A percentile compares a stretch with the other conserved stretches of the same genome.
These are phyloP conservation scores for Tribolium madens DNA, from an alignment of 1,140 invertebrate genomes.

Conservation along the genomic window DNA sequence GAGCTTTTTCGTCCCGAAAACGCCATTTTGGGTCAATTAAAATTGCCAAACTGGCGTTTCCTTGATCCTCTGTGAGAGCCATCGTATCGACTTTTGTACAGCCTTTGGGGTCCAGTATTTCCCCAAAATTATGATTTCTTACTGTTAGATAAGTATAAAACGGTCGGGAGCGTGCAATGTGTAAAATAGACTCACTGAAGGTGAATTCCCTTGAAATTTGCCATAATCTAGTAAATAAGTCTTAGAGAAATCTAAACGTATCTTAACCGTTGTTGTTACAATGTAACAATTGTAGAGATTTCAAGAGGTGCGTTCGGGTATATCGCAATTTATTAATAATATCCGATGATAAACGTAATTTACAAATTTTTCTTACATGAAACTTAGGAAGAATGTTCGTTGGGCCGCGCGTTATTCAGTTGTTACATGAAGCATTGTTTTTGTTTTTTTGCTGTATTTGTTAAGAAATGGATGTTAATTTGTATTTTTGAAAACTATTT, in stretches of 20 bases:
- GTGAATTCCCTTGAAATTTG: constrained; percentile 31
- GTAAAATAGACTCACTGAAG: constrained; percentile 24
- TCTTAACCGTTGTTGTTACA: constrained; percentile 43
- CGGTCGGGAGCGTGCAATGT: constrained; percentile 42
- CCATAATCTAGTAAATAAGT: constrained; percentile 32
- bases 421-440: constrained; percentile 35
- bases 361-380: constrained; percentile 44
- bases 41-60: too few relatives aligned
- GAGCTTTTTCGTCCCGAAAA: background rate
- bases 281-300: constrained; percentile 43
- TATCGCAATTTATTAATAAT: constrained; percentile 17
- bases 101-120: background rate
- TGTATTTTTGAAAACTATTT: constrained; percentile 45
- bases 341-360: constrained; percentile 40
- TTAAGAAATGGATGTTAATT: constrained; percentile 39
- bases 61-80: too few relatives aligned
- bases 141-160: constrained; percentile 16
- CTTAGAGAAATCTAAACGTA: constrained; percentile 43
- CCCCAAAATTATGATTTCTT: constrained; percentile 12
- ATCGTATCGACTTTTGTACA: constrained; percentile 19
- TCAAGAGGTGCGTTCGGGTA: constrained; percentile 19
- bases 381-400: constrained; percentile 43
- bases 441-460: constrained; percentile 34
- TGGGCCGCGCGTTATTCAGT: constrained; percentile 30
- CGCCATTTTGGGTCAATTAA: background rate